These are phyloP conservation scores for Hippocampus guttulatus DNA, from an alignment of 2,113 vertebrate genomes.

Conservation along the genomic window DNA sequence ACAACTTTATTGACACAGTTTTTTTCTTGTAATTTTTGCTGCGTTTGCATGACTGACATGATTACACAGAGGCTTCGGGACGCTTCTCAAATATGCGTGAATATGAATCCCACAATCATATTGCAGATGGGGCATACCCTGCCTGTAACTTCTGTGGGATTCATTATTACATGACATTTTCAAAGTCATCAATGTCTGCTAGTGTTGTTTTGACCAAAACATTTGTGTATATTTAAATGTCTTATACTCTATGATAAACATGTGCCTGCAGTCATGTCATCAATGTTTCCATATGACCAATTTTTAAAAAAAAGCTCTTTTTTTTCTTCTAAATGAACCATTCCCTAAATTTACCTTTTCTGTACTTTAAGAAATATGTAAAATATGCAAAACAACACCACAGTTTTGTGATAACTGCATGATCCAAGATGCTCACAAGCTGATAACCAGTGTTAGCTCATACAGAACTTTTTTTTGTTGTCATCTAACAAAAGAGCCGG, in stretches of 20 bases:
- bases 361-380: not conserved
- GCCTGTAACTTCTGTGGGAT: too few relatives aligned
- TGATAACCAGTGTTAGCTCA: too few relatives aligned
- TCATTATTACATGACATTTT: conserved; percentile 12
- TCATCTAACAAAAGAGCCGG: too few relatives aligned
- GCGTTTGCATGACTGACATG: conserved; percentile 50
- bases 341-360: not conserved
- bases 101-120: not conserved
- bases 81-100: not conserved
- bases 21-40: conserved; percentile 42
- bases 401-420: not conserved
- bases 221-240: conserved; percentile 50
- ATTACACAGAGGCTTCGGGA: not conserved
- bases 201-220: conserved; percentile 39
- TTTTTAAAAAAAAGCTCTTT: conserved; percentile 42
- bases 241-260: conserved; percentile 55
- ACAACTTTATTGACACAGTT: not conserved
- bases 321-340: conserved; percentile 30
- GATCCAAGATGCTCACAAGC: too few relatives aligned
- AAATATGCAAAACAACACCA: not conserved
- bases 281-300: conserved; percentile 59
- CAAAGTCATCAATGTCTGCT: conserved; percentile 42
- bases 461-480: too few relatives aligned
- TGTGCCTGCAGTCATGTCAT: conserved; percentile 63
- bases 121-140: too few relatives aligned